Conservation (phyloP, 1,140 invertebrate genomes). For the Physella acuta region DNA sequence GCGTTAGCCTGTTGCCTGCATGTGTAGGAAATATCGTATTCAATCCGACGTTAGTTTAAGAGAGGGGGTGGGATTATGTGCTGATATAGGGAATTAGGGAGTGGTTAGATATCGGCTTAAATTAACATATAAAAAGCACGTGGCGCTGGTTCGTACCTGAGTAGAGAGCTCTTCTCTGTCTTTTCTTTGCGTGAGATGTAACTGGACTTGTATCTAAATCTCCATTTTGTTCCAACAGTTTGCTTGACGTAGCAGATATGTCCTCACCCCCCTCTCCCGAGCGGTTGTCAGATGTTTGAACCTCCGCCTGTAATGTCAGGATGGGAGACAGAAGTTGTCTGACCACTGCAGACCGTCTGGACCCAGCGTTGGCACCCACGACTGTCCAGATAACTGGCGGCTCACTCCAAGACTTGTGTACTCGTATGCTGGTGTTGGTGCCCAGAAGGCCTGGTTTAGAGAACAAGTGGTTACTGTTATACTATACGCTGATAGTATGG, state of each 20-base stretch:
- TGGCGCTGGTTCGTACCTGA: too few relatives aligned
- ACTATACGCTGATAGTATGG: too few relatives aligned
- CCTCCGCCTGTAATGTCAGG: slow-evolving; percentile 24
- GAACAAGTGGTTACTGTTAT: too few relatives aligned
- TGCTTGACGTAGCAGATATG: neutral
- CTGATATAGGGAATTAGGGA: too few relatives aligned
- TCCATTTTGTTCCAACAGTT: too few relatives aligned
- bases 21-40: too few relatives aligned
- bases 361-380: slow-evolving; percentile 31
- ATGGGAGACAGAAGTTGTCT: slow-evolving; percentile 33
- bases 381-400: slow-evolving; percentile 36
- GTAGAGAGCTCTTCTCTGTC: neutral
- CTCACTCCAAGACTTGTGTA: slow-evolving; percentile 34
- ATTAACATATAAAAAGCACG: too few relatives aligned
- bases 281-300: neutral
- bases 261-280: neutral
- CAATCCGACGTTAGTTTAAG: too few relatives aligned
- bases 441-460: slow-evolving; percentile 36
- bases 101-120: too few relatives aligned
- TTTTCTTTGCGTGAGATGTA: too few relatives aligned
- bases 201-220: too few relatives aligned
- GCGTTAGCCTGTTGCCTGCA: slow-evolving; percentile 9
- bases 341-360: slow-evolving; percentile 33
- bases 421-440: slow-evolving; percentile 32
- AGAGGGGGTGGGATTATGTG: too few relatives aligned